Base-by-base conservation (phyloP, 2,113 vertebrate species). In the Psilopsiagon aurifrons region DNA sequence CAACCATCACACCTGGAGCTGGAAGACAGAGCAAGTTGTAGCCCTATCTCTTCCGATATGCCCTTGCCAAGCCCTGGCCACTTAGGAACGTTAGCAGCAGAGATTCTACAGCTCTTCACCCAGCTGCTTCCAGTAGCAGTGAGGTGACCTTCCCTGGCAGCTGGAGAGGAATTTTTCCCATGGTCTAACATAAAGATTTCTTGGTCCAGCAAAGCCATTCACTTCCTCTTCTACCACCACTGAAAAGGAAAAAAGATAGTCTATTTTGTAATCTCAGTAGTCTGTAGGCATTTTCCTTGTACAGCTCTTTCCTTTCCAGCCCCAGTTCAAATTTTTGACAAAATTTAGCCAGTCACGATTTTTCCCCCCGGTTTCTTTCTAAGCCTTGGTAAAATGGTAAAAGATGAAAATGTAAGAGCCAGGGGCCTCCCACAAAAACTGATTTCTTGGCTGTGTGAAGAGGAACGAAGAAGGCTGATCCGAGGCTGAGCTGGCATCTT, bases 31-130 rank as follows among this genome's bases (percentile, higher is more conserved):
- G n/a, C 1, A 4, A 66, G n/a, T 9, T 37, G 29, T 35, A 59
- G 23, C 33, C 1, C 3, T 4, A 3, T 35, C 6, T 25, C 5
- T 4, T 15, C 25, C 3, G 0, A 71, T 16, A 70, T 2, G 1
- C 15, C 8, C 43, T 71, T 1, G 1, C 9, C 15, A 33, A 47
- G 51, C 37, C 44, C 35, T 35, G 35, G 17, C 12, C 17, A 31
- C 10, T 39, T 20, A 35, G 37, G 37, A 22, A 33, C 14, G 2
- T 51, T 49, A 41, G 11, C 0, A 0, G 14, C 2, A 6, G 29
- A 69, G n/a, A 17, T 46, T 25, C 47, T 75, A 63, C 47, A 51
- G 33, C 23, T 29, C n/a, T 71, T 23, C 69, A 69, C 25, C 15
- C 31, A 69, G 39, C 14, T 4, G 2, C 29, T 28, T 73, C 59